phyloP scores from a whole-genome alignment of 2,888 invertebrate genomes.

The Mythimna impura region DNA sequence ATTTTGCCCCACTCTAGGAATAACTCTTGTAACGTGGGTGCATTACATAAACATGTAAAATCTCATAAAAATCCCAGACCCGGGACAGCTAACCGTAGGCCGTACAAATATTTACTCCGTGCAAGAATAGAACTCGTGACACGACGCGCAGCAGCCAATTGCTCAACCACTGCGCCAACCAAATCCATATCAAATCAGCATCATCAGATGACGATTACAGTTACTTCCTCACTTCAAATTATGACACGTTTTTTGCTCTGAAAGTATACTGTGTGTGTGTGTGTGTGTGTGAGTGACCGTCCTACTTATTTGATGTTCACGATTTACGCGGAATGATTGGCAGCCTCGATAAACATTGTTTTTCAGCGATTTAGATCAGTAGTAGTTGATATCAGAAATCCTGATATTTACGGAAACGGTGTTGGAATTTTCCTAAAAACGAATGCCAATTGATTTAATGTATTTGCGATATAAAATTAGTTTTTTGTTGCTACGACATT shows the following conservation, averaged over 20 bases:
- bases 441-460: constrained; percentile 2
- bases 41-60: too few relatives aligned
- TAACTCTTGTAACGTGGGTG: too few relatives aligned
- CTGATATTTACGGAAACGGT: not conserved
- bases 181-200: not conserved
- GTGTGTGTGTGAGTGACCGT: not conserved
- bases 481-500: constrained; percentile 19
- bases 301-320: constrained; percentile 5
- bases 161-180: too few relatives aligned
- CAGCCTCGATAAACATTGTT: not conserved
- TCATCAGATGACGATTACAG: not conserved
- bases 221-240: too few relatives aligned
- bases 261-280: not conserved
- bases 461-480: constrained; percentile 15
- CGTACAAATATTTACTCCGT: too few relatives aligned
- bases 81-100: too few relatives aligned
- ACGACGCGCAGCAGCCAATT: too few relatives aligned
- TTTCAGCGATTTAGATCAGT: constrained; percentile 6
- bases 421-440: not conserved
- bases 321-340: not conserved
- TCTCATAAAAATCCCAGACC: too few relatives aligned
- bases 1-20: too few relatives aligned
- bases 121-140: too few relatives aligned
- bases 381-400: not conserved
- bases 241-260: not conserved